Conservation (phyloP, 2,888 invertebrate genomes). For the Anthophora plumipes region DNA sequence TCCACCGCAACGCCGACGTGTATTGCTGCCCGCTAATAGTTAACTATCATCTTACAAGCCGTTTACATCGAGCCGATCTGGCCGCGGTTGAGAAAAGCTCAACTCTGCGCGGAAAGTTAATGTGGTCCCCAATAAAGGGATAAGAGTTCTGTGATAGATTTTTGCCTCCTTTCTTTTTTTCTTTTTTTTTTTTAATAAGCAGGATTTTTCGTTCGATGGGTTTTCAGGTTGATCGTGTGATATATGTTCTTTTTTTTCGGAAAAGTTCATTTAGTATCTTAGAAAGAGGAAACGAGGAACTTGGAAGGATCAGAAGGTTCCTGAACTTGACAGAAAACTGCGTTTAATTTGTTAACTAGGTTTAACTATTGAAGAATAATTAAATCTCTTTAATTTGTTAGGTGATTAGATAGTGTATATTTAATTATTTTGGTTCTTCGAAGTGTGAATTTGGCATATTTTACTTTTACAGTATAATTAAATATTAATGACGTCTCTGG, state of each 20-base stretch:
- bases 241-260: too few species aligned
- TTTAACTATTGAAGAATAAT: too few species aligned
- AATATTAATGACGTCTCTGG: too few species aligned
- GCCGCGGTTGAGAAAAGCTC: constrained; percentile 47
- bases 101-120: not conserved
- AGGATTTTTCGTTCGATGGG: not conserved
- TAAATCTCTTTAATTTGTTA: too few species aligned
- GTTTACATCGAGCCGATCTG: constrained; percentile 53
- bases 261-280: not conserved
- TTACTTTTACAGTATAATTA: too few species aligned
- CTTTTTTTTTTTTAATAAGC: not conserved
- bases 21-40: constrained; percentile 54
- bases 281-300: not conserved
- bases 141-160: not conserved
- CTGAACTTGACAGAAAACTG: too few species aligned
- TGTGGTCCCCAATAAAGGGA: not conserved
- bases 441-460: too few species aligned
- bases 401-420: too few species aligned
- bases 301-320: not conserved
- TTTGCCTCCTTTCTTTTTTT: not conserved
- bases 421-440: too few species aligned
- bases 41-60: constrained; percentile 58
- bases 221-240: too few species aligned
- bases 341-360: too few species aligned
- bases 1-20: constrained; percentile 51